A percentile compares a stretch with the other conserved stretches of the same genome.
phyloP scores from a whole-genome alignment of 2,888 invertebrate genomes.

The Frankliniella intonsa region DNA sequence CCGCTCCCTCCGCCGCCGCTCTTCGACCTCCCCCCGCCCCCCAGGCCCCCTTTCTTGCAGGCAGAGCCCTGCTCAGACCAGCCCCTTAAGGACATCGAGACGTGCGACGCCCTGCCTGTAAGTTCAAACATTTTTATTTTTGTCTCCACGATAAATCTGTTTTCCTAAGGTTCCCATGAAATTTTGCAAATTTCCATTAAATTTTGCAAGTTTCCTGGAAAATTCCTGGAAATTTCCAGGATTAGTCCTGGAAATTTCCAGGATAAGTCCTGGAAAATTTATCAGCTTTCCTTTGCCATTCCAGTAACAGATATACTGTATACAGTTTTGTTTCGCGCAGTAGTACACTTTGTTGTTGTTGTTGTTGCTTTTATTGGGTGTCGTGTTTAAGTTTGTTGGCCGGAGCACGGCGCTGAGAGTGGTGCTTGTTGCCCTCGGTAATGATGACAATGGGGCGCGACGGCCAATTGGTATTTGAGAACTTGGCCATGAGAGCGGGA shows the following conservation, averaged over 20 bases:
- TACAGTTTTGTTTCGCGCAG: too few species aligned
- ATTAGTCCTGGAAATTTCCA: too few species aligned
- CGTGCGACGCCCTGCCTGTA: constrained; percentile 72
- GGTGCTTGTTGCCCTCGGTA: not conserved
- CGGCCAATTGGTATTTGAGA: not conserved
- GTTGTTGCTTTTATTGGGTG: too few species aligned
- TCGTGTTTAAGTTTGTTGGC: too few species aligned
- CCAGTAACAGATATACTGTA: too few species aligned
- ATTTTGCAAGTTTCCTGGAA: not conserved
- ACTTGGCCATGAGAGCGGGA: not conserved
- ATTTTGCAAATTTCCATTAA: not conserved
- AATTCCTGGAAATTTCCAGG: too few species aligned
- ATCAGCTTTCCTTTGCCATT: too few species aligned
- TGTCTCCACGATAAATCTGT: not conserved
- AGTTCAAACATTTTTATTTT: constrained; percentile 46
- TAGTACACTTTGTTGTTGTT: too few species aligned
- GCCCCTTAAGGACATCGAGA: constrained; percentile 65
- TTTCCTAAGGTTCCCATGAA: not conserved
- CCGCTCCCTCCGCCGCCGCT: constrained; percentile 60
- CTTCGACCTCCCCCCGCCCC: constrained; percentile 69
- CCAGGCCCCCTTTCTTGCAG: constrained; percentile 66
- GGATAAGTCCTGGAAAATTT: too few species aligned
- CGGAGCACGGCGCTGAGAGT: too few species aligned
- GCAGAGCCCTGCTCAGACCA: constrained; percentile 63
- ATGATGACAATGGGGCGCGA: not conserved